Evolutionary conservation across 1,140 invertebrate genomes (phyloP).

Genomic region (Choristoneura fumiferana): DNA sequence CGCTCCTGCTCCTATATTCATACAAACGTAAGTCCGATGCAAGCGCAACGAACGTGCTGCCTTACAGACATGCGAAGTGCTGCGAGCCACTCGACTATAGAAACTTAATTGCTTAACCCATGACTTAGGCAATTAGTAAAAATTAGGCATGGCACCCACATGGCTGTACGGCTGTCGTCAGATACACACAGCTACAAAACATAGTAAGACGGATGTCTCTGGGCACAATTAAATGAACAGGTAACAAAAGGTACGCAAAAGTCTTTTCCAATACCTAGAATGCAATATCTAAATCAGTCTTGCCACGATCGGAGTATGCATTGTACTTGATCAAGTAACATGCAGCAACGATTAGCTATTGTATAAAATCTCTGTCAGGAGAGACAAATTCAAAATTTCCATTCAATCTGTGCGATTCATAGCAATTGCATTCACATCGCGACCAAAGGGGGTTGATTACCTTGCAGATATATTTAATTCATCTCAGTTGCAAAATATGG

Average conservation of each 20-base stretch:
- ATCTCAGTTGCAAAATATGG: slow-evolving; percentile 51
- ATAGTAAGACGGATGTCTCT: slow-evolving; percentile 31
- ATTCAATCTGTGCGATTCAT: slow-evolving; percentile 45
- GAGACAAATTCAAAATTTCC: slow-evolving; percentile 30
- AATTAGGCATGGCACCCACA: not conserved
- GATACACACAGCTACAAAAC: slow-evolving; percentile 34
- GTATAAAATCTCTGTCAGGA: slow-evolving; percentile 39
- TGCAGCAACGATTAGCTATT: slow-evolving; percentile 66
- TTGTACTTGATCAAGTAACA: slow-evolving; percentile 51
- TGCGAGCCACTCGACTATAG: not conserved
- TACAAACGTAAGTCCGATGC: not conserved
- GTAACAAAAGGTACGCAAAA: slow-evolving; percentile 30
- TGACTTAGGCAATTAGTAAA: too few species aligned
- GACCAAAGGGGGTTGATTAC: slow-evolving; percentile 26
- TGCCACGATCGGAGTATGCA: slow-evolving; percentile 49
- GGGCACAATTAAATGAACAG: slow-evolving; percentile 30
- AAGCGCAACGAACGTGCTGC: not conserved
- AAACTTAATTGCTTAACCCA: too few species aligned
- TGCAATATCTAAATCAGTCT: slow-evolving; percentile 52
- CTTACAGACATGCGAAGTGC: not conserved
- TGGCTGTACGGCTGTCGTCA: slow-evolving; percentile 23
- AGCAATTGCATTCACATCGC: slow-evolving; percentile 48
- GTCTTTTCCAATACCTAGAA: slow-evolving; percentile 30
- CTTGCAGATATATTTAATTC: slow-evolving; percentile 29
- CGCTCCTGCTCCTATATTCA: slow-evolving; percentile 67